Percentiles rank a stretch among this genome's conserved stretches.
These are phyloP conservation scores for Calameuta filiformis DNA, from an alignment of 2,888 invertebrate genomes.

Conservation along the genomic window DNA sequence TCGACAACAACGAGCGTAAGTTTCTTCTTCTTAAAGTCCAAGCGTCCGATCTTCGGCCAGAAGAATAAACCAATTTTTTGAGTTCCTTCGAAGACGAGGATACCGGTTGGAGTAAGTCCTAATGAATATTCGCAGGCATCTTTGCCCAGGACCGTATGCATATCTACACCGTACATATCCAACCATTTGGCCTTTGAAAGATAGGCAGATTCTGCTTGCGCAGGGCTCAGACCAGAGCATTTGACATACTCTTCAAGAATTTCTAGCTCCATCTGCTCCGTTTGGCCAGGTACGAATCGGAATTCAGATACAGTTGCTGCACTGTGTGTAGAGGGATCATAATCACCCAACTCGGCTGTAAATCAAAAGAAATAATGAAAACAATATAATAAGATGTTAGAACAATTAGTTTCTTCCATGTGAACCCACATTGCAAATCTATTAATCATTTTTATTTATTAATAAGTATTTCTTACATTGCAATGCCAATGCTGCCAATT, in stretches of 20 bases:
- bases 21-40: conserved; percentile 98
- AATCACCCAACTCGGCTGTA: conserved; percentile 96
- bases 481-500: conserved; percentile 90
- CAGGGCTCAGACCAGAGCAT: conserved; percentile 88
- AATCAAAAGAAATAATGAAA: conserved; percentile 25
- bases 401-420: background rate
- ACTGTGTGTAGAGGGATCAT: conserved; percentile 89
- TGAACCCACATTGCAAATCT: background rate
- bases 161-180: conserved; percentile 99
- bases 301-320: conserved; percentile 99
- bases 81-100: conserved; percentile 95
- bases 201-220: conserved; percentile 94
- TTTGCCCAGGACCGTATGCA: conserved; percentile 96
- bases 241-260: conserved; percentile 93
- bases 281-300: conserved; percentile 95
- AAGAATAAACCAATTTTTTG: conserved; percentile 99
- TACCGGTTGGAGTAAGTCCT: conserved; percentile 97
- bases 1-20: conserved; percentile 97
- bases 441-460: conserved; percentile 8
- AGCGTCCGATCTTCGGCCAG: conserved; percentile 98
- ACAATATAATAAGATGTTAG: conserved; percentile 2
- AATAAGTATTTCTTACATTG: conserved; percentile 78
- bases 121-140: conserved; percentile 96
- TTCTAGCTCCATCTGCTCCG: conserved; percentile 95
- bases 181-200: conserved; percentile 97